Conservation (phyloP, 1,140 invertebrate genomes). For the Drosophila prosaltans region DNA sequence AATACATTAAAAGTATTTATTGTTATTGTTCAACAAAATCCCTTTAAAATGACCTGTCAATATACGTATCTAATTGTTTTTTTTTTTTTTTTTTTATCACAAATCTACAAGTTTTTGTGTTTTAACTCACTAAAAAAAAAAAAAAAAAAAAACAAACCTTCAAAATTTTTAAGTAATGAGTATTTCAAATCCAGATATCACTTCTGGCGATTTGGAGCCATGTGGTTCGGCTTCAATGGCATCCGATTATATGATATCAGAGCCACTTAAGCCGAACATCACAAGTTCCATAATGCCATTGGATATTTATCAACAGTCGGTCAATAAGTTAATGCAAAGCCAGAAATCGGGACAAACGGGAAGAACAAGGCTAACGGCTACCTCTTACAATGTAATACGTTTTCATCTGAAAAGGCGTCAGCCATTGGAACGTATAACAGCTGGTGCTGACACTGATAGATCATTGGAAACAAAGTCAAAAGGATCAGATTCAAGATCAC, state of each 20-base stretch:
- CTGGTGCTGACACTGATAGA: not conserved
- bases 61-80: no score
- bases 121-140: not conserved
- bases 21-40: no score
- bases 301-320: not conserved
- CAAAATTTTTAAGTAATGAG: not conserved
- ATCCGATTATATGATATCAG: not conserved
- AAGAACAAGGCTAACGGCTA: not conserved
- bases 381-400: not conserved
- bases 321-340: not conserved
- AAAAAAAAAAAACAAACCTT: not conserved
- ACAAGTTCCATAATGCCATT: constrained; percentile 7
- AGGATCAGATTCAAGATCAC: not conserved
- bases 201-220: not conserved
- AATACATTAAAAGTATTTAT: no score
- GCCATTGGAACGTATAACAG: not conserved
- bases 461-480: no score
- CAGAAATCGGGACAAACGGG: not conserved
- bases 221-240: constrained; percentile 11
- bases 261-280: not conserved
- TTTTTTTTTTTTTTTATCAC: no score
- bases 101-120: not conserved
- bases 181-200: not conserved
- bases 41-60: no score
- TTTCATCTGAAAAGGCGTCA: not conserved